These are phyloP conservation scores for Eilema depressum DNA, from an alignment of 2,888 invertebrate genomes.

Conservation along the genomic window DNA sequence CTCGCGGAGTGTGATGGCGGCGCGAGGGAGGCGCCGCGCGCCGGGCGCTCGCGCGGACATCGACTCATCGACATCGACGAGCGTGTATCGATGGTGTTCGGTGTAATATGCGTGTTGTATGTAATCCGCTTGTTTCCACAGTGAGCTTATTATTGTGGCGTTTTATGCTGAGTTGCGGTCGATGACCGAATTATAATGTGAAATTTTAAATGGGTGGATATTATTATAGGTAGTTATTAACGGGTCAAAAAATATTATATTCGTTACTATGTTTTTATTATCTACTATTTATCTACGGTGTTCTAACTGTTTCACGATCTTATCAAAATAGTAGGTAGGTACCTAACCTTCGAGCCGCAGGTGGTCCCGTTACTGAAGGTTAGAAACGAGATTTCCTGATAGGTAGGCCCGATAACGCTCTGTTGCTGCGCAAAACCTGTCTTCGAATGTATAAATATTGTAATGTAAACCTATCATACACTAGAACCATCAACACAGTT, in stretches of 20 bases:
- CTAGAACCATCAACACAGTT: no score
- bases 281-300: neutral
- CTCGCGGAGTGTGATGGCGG: conserved; percentile 49
- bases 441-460: no score
- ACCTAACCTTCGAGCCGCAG: neutral
- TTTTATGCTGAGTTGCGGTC: conserved; percentile 28
- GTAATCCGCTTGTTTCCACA: conserved; percentile 37
- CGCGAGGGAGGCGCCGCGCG: conserved; percentile 45
- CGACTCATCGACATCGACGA: conserved; percentile 52
- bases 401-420: neutral
- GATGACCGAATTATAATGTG: conserved; percentile 32
- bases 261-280: neutral
- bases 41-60: conserved; percentile 35
- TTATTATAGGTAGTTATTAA: neutral
- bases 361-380: neutral
- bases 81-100: conserved; percentile 40
- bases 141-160: conserved; percentile 28
- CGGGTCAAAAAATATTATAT: neutral
- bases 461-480: no score
- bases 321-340: neutral
- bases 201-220: conserved; percentile 11
- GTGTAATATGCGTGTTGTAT: conserved; percentile 29
- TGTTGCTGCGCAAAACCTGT: neutral
- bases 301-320: neutral
- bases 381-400: neutral